A percentile compares a stretch with the other conserved stretches of the same genome.
phyloP scores from a whole-genome alignment of 2,888 invertebrate genomes.

The Augiades crinisus region DNA sequence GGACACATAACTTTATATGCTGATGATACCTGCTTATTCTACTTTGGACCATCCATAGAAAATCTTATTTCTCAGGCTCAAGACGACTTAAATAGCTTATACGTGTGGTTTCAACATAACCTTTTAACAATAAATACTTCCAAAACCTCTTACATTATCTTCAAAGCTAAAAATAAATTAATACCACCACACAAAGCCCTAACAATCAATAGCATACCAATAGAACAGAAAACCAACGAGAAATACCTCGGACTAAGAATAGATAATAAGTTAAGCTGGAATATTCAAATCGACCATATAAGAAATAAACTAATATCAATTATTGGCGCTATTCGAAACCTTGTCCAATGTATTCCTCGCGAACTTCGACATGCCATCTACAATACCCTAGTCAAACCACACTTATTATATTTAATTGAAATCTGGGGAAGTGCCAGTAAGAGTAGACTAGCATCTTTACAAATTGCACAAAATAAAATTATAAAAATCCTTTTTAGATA shows the following conservation, averaged over 20 bases:
- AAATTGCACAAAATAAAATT: neutral
- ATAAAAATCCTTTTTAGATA: neutral
- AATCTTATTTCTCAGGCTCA: conserved; percentile 12
- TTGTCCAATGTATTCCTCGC: neutral
- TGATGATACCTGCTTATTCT: conserved; percentile 21
- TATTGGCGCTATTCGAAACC: neutral
- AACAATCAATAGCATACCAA: neutral
- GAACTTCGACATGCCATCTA: neutral
- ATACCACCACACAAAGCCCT: conserved; percentile 1
- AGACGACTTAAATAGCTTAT: conserved; percentile 20
- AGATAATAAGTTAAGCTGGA: neutral
- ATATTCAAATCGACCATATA: neutral
- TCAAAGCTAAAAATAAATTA: conserved; percentile 24
- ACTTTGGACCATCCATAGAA: conserved; percentile 9
- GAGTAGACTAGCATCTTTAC: neutral
- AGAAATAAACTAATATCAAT: neutral
- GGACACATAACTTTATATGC: conserved; percentile 21
- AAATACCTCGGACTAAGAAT: conserved; percentile 12
- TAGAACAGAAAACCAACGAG: neutral
- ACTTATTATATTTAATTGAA: neutral
- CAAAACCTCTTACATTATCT: conserved; percentile 23
- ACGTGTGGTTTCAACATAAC: conserved; percentile 20
- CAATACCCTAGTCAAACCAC: neutral
- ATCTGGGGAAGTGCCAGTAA: neutral
- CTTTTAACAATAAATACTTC: conserved; percentile 21